Evolutionary conservation across 1,140 invertebrate genomes (phyloP).

Genomic region (Zaprionus nigranus): DNA sequence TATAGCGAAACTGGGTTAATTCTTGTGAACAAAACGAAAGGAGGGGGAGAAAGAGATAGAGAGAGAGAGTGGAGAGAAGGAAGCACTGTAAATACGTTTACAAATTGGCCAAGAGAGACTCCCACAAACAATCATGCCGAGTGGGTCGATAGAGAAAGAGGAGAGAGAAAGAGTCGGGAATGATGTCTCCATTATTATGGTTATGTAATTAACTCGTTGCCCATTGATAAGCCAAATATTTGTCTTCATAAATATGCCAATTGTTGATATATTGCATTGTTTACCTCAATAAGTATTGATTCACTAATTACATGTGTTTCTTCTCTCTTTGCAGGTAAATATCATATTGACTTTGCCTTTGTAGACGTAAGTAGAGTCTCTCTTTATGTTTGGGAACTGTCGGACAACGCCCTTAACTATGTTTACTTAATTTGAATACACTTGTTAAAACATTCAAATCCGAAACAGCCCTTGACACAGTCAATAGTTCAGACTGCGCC

Average conservation of each 20-base stretch:
- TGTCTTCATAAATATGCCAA: conserved; percentile 3
- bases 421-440: background rate
- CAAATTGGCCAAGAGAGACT: background rate
- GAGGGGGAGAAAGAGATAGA: background rate
- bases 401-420: conserved; percentile 11
- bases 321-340: conserved; percentile 67
- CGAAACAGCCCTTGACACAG: conserved; percentile 3
- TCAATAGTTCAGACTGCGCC: background rate
- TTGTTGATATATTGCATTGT: conserved; percentile 4
- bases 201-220: conserved; percentile 2
- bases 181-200: conserved; percentile 3
- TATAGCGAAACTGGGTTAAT: conserved; percentile 72
- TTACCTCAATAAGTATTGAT: conserved; percentile 25
- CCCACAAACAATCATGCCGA: background rate
- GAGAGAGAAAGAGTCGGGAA: background rate
- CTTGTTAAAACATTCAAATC: conserved; percentile 9
- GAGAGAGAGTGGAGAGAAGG: background rate
- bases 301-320: conserved; percentile 29
- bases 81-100: background rate
- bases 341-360: background rate
- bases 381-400: background rate
- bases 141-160: background rate
- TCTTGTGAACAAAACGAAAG: conserved; percentile 24
- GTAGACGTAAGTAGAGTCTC: background rate
- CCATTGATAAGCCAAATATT: conserved; percentile 5